These are phyloP conservation scores for Masnerella sp. DNA, from an alignment of 2,888 invertebrate species.

Conservation along the genomic window DNA sequence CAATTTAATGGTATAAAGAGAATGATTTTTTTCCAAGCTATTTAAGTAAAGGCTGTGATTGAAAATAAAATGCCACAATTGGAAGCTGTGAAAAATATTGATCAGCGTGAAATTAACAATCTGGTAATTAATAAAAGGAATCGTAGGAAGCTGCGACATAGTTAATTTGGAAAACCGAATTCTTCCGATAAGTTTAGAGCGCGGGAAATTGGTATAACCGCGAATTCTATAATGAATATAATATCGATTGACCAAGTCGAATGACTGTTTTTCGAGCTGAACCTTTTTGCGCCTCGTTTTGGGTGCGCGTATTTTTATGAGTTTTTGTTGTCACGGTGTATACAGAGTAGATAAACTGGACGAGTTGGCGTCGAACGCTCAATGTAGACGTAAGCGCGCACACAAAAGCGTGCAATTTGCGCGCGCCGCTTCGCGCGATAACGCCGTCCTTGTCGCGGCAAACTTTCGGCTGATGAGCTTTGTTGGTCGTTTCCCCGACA, in stretches of 20 bases:
- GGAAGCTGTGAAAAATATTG: too few species aligned
- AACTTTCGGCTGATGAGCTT: constrained; percentile 76
- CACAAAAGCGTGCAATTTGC: constrained; percentile 44
- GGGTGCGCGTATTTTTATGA: constrained; percentile 29
- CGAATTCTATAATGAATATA: constrained; percentile 8
- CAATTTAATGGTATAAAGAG: too few species aligned
- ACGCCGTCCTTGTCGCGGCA: constrained; percentile 73
- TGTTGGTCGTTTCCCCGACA: constrained; percentile 75
- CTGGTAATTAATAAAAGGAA: too few species aligned
- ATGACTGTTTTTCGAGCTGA: constrained; percentile 16
- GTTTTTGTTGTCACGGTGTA: constrained; percentile 47
- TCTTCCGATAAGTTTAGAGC: too few species aligned
- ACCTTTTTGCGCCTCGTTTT: constrained; percentile 18
- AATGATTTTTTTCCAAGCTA: too few species aligned
- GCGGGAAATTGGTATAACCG: not conserved
- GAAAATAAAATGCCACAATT: too few species aligned
- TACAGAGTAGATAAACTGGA: constrained; percentile 46
- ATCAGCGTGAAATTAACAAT: too few species aligned
- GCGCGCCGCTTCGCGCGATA: constrained; percentile 62
- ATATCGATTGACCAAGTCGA: constrained; percentile 13
- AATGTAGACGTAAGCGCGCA: constrained; percentile 52
- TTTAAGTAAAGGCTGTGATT: too few species aligned
- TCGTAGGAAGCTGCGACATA: too few species aligned
- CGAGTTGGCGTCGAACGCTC: constrained; percentile 43
- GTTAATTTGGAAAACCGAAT: too few species aligned